phyloP scores from a whole-genome alignment of 2,888 invertebrate genomes.

The Hecatera dysodea region DNA sequence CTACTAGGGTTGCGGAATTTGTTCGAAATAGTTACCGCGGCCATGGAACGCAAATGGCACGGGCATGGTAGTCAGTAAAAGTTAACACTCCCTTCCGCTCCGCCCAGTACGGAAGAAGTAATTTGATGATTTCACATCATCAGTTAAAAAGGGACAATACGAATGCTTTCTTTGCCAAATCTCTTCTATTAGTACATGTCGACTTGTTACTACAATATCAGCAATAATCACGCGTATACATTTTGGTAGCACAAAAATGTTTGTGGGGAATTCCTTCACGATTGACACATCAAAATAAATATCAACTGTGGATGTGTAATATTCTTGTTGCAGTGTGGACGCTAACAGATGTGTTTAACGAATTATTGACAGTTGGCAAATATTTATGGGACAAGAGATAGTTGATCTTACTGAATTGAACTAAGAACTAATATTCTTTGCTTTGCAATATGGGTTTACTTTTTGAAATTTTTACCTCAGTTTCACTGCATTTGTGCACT shows the following conservation, averaged over 20 bases:
- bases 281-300: conserved; percentile 35
- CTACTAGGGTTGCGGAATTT: no score
- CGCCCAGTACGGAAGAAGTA: no score
- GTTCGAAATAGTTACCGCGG: no score
- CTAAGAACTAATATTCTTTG: not conserved
- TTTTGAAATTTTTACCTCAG: not conserved
- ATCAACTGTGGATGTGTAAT: conserved; percentile 29
- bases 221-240: conserved; percentile 12
- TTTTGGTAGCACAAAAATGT: not conserved
- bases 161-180: conserved; percentile 10
- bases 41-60: no score
- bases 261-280: conserved; percentile 27
- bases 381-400: conserved; percentile 1
- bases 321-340: conserved; percentile 33
- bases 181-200: conserved; percentile 3
- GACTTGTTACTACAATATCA: conserved; percentile 5
- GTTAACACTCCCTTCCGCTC: no score
- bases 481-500: not conserved
- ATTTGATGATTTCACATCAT: no score
- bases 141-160: no score
- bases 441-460: not conserved
- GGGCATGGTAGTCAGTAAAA: no score
- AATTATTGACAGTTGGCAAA: conserved; percentile 38
- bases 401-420: not conserved
- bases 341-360: conserved; percentile 24